These are phyloP conservation scores for Malaclemys terrapin DNA, from an alignment of 2,113 vertebrate genomes.

Conservation along the genomic window DNA sequence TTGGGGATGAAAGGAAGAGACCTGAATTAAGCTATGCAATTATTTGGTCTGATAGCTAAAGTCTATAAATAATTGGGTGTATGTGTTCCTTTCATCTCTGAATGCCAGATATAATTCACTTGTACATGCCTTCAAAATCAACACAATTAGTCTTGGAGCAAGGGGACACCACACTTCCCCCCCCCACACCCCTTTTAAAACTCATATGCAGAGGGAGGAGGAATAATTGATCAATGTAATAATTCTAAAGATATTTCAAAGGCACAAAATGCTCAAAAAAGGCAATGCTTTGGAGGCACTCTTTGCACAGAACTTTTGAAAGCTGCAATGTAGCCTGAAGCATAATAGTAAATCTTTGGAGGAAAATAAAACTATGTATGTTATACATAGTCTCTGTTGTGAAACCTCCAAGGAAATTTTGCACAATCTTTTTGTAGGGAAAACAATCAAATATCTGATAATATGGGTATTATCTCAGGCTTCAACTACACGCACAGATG, in stretches of 20 bases:
- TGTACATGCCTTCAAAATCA: slow-evolving; percentile 1
- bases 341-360: background rate
- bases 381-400: background rate
- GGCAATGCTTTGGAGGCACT: background rate
- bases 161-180: slow-evolving; percentile 3
- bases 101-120: background rate
- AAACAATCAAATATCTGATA: background rate
- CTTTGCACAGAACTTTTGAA: background rate
- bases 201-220: background rate
- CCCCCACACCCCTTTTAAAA: background rate
- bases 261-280: slow-evolving; percentile 23
- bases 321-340: slow-evolving; percentile 25
- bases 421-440: background rate
- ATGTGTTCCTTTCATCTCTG: background rate
- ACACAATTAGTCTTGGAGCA: background rate
- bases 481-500: background rate
- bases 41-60: background rate
- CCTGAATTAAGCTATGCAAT: slow-evolving; percentile 14
- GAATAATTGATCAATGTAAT: slow-evolving; percentile 11
- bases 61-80: background rate
- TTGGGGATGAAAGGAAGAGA: background rate
- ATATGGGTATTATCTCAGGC: background rate
- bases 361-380: background rate
- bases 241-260: slow-evolving; percentile 10
- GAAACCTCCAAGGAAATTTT: slow-evolving; percentile 17